These are phyloP conservation scores for Lasioglossum baleicum DNA, from an alignment of 1,140 invertebrate species.

Conservation along the genomic window DNA sequence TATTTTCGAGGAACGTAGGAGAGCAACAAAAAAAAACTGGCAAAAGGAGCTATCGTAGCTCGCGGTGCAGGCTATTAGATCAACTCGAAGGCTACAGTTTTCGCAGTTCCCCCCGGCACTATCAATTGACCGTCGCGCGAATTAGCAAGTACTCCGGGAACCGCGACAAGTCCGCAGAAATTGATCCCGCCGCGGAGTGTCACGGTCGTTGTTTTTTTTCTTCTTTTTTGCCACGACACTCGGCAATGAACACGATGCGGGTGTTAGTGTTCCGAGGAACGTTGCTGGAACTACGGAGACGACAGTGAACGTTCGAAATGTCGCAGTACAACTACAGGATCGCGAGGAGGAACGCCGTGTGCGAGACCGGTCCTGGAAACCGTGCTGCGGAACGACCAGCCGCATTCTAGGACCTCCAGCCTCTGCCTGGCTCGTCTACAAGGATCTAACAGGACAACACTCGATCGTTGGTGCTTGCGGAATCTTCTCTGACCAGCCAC, in stretches of 20 bases:
- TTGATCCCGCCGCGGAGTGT: constrained; percentile 2
- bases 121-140: not conserved
- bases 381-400: too few relatives aligned
- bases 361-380: too few relatives aligned
- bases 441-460: too few relatives aligned
- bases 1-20: too few relatives aligned
- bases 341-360: not conserved
- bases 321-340: not conserved
- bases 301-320: not conserved
- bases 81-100: not conserved
- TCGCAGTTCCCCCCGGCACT: not conserved
- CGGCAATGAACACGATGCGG: not conserved
- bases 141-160: not conserved
- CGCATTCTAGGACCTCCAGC: too few relatives aligned
- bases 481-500: too few relatives aligned
- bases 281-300: not conserved
- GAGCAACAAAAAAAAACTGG: not conserved
- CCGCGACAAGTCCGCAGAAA: not conserved
- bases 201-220: not conserved
- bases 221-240: not conserved
- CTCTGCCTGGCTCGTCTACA: too few relatives aligned
- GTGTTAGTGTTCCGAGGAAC: not conserved
- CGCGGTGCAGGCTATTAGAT: not conserved
- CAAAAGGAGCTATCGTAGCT: not conserved
- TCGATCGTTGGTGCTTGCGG: too few relatives aligned